These are phyloP conservation scores for Charadrius vociferus DNA, from an alignment of 2,113 vertebrate species.

Conservation along the genomic window DNA sequence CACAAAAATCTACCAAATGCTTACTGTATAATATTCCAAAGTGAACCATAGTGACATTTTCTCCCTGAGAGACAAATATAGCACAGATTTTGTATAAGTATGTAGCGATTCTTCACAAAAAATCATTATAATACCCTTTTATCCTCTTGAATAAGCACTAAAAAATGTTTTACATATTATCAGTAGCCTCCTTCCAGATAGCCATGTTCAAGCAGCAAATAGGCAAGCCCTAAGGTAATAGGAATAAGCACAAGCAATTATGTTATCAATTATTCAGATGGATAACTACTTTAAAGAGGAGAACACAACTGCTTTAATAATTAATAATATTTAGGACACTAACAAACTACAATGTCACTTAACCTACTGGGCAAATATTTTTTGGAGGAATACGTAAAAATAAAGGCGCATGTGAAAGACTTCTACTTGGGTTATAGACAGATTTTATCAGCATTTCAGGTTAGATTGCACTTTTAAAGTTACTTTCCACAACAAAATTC, in stretches of 20 bases:
- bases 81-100: neutral
- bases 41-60: neutral
- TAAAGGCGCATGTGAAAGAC: neutral
- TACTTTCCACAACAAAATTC: neutral
- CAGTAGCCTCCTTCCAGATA: neutral
- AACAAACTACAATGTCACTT: conserved; percentile 6
- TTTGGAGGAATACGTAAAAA: conserved; percentile 35
- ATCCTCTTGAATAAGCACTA: neutral
- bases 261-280: conserved; percentile 80
- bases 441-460: neutral
- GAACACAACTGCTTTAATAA: conserved; percentile 73
- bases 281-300: conserved; percentile 77
- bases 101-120: neutral
- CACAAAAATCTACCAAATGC: neutral
- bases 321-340: conserved; percentile 72
- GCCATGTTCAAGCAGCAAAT: neutral
- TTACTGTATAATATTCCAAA: neutral
- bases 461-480: neutral
- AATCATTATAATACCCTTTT: neutral
- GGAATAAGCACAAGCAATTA: conserved; percentile 67
- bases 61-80: neutral
- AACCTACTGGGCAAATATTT: conserved; percentile 1
- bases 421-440: neutral
- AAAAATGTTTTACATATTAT: neutral
- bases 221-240: neutral